Base-by-base conservation (phyloP, 2,797 vertebrate species). In the Nannoperca obscura region DNA sequence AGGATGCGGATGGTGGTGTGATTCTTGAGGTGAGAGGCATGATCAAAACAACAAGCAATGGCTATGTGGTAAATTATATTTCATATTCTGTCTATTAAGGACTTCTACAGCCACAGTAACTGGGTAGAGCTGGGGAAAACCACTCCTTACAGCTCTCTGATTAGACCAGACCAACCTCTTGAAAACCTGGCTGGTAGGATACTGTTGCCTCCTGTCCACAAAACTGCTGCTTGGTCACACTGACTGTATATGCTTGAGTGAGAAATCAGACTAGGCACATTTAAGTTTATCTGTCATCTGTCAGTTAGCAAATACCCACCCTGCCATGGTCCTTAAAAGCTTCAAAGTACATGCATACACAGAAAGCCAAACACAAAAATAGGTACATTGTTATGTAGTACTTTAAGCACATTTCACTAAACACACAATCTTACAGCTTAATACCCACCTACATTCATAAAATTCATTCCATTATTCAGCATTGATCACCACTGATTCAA, bases 71-170 rank as follows among this genome's bases (percentile, higher is more conserved):
- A 7, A 71, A 5, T 59, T 6, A 36, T 46, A 3, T 68, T 27
- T 53, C 0, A 8, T 46, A 4, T 54, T 52, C 1, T 71, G 4
- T 67, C 1, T n/a, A 1, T 55, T 7, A 36, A 95, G 94, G 94
- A 95, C 71, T 95, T 95, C 84, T 95, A 95, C 89, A 95, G 93
- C 65, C 93, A 95, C 85, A 95, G 94, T 82, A 94, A 94, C 83
- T 95, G 94, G 94, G 88, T 95, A 55, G 93, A 95, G 78, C 62
- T 93, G 78, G 89, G 88, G 7, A 89, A 52, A 24, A 91, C 38
- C 78, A 3, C 30, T 20, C 92, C 93, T 10, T 89, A 90, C 76
- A 60, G 71, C 4, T 30, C 49, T 14, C 83, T 95, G 47, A 91
- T 93, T 80, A 67, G 1, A 68, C 82, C 92, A 15, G 83, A 91